Evolutionary conservation across 2,113 vertebrate species (phyloP).

Genomic region (Sula dactylatra): DNA sequence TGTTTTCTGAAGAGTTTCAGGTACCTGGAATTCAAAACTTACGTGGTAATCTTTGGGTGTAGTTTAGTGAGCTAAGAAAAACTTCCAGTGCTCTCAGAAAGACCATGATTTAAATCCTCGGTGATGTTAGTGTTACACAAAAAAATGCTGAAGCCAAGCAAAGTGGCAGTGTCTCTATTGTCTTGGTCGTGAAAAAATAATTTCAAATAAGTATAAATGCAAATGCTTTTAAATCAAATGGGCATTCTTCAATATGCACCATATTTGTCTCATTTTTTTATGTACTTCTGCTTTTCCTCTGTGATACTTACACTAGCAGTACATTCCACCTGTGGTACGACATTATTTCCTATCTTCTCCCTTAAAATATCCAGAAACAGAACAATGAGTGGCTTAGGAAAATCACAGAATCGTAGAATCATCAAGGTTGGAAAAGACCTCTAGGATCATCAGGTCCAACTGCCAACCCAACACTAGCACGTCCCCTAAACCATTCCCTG

Average conservation of each 20-base stretch:
- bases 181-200: neutral
- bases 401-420: too few species aligned
- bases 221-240: neutral
- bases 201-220: neutral
- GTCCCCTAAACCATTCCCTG: too few species aligned
- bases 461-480: too few species aligned
- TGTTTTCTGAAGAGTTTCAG: neutral
- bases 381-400: neutral
- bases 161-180: neutral
- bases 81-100: neutral
- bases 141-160: neutral
- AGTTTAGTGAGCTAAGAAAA: neutral
- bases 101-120: neutral
- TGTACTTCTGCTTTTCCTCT: neutral
- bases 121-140: neutral
- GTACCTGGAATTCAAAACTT: neutral
- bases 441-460: too few species aligned
- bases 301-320: neutral
- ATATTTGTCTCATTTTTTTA: neutral
- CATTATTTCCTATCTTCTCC: neutral
- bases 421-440: too few species aligned
- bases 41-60: neutral
- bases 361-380: neutral
- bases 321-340: too few species aligned
- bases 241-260: neutral